Evolutionary conservation across 2,888 invertebrate species (phyloP), one percentile per base, ranked within the genome.

Genomic region (Diogma glabrata): DNA sequence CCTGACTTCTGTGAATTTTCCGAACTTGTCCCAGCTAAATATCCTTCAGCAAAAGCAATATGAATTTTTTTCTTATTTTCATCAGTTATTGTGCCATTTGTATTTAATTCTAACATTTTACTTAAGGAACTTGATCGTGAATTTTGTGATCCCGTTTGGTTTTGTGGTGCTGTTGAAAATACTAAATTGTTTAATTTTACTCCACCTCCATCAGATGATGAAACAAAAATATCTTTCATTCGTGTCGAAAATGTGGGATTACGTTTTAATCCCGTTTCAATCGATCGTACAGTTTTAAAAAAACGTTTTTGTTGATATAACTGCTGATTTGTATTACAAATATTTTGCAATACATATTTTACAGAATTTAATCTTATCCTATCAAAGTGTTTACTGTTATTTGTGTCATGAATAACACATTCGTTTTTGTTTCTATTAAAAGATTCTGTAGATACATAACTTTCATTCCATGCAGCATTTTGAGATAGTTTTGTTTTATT

Each of bases 11-110:
- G 66, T 33, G 66, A 61, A 54, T 70, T 71, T 24, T 67, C 64
- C 1, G 67, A 60, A 52, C 63, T 74, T 53, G 73, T 71, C 59
- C 87, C 91, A 50, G 89, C 82, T 53, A 89, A 65, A 64, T 91
- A 93, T 1, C 93, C 93, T 68, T 93, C 93, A 28, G 90, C 90
- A 71, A 93, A 93, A 1, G 92, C 92, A 52, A 90, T 77, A 72
- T 90, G 90, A 52, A 91, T 75, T 62, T 81, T 79, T 58, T 84
- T 82, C 57, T 82, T 81, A 66, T 54, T 49, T 28, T 55, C 55
- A 4, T 51, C 45, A 33, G 49, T 49, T 38, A 54, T 47, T 40
- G 10, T 49, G 4, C 47, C 28, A 14, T 53, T 52, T 28, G 54
- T 54, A 12, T 50, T 50, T 51, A 53, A 52, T 20, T 49, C 51